These are phyloP conservation scores for Otocyon megalotis DNA, from an alignment of 2,113 vertebrate genomes.

Conservation along the genomic window DNA sequence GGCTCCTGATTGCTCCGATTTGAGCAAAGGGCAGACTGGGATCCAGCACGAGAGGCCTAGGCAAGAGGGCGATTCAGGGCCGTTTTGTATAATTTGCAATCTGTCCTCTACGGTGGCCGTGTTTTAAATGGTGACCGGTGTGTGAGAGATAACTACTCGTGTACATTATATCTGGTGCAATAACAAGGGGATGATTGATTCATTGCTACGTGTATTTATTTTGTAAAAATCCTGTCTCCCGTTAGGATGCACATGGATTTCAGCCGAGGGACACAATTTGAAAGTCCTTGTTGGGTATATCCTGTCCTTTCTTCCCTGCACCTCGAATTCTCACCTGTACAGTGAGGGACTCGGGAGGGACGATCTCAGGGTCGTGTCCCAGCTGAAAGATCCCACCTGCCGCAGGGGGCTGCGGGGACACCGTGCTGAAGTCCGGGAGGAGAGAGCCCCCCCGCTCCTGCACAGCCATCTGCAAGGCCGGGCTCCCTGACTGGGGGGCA, in stretches of 20 bases:
- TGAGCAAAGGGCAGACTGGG: constrained; percentile 63
- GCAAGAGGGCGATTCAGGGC: constrained; percentile 20
- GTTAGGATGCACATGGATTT: neutral
- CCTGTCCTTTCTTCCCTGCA: neutral
- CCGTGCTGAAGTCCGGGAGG: accelerated
- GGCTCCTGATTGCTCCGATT: constrained; percentile 58
- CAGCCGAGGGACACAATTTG: neutral
- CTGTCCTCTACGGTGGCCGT: constrained; percentile 57
- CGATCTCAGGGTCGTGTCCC: neutral
- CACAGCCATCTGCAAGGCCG: neutral
- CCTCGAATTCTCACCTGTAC: neutral
- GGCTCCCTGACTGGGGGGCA: neutral
- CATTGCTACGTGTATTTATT: constrained; percentile 34
- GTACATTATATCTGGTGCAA: neutral
- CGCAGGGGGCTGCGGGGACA: no score
- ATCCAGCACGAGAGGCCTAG: constrained; percentile 14
- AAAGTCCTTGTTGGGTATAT: neutral
- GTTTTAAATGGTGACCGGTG: constrained; percentile 1
- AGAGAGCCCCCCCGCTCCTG: neutral
- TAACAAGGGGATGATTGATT: constrained; percentile 62
- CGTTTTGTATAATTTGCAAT: constrained; percentile 59
- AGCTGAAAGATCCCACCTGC: neutral
- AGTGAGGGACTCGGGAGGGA: neutral
- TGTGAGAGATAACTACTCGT: neutral
- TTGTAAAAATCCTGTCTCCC: neutral